A percentile compares a stretch with the other conserved stretches of the same genome.
Evolutionary conservation across 2,797 vertebrate genomes (phyloP).

Genomic region (Silurus aristotelis): DNA sequence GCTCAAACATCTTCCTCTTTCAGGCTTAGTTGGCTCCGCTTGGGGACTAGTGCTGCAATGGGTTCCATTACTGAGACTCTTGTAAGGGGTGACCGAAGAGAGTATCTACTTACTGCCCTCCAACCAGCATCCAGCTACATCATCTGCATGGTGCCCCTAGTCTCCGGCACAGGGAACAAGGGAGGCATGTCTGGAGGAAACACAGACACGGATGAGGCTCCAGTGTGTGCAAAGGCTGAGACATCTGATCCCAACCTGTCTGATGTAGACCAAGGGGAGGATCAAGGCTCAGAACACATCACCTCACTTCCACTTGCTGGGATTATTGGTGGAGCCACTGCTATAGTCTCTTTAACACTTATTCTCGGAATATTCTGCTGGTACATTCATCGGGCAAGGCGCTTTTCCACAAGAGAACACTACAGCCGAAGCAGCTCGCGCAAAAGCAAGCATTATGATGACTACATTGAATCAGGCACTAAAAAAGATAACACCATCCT

Average conservation of each 20-base stretch:
- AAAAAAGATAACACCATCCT: slow-evolving; percentile 94
- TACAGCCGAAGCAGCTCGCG: slow-evolving; percentile 81
- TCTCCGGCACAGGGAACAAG: slow-evolving; percentile 71
- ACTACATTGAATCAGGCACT: slow-evolving; percentile 91
- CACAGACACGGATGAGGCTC: slow-evolving; percentile 79
- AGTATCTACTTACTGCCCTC: slow-evolving; percentile 87
- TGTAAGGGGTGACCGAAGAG: slow-evolving; percentile 86
- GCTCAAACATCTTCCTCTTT: slow-evolving; percentile 84
- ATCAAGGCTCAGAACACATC: slow-evolving; percentile 69
- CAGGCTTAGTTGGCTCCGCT: slow-evolving; percentile 87
- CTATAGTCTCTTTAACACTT: slow-evolving; percentile 85
- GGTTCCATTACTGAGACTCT: slow-evolving; percentile 93
- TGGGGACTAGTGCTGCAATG: slow-evolving; percentile 83
- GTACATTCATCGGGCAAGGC: slow-evolving; percentile 82
- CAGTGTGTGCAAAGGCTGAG: slow-evolving; percentile 90
- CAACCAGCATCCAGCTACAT: slow-evolving; percentile 89
- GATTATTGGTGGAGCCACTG: slow-evolving; percentile 85
- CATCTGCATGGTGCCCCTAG: slow-evolving; percentile 90
- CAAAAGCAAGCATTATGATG: slow-evolving; percentile 86
- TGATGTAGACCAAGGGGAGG: slow-evolving; percentile 75
- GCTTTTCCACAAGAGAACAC: slow-evolving; percentile 79
- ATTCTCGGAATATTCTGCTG: slow-evolving; percentile 87
- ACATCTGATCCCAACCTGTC: slow-evolving; percentile 74
- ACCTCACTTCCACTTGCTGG: slow-evolving; percentile 81
- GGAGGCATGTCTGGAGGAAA: slow-evolving; percentile 66